Conservation (phyloP, 1,140 invertebrate genomes). For the Drosophila obscura region DNA sequence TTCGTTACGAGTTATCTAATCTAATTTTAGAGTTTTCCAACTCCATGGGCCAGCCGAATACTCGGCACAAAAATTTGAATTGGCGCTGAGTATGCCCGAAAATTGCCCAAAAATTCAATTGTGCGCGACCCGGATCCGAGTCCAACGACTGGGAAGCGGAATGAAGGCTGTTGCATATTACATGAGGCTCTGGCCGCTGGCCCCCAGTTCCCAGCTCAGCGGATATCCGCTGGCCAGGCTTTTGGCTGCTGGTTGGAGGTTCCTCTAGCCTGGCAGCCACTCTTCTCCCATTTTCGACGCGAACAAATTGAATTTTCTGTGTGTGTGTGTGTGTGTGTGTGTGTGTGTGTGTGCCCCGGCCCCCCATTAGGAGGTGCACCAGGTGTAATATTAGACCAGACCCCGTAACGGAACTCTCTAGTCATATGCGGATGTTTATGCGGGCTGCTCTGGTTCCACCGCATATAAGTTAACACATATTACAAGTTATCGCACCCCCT, state of each 20-base stretch:
- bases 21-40: slow-evolving; percentile 47
- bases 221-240: slow-evolving; percentile 59
- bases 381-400: slow-evolving; percentile 29
- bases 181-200: slow-evolving; percentile 32
- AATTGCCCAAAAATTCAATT: slow-evolving; percentile 59
- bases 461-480: too few relatives aligned
- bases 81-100: slow-evolving; percentile 8
- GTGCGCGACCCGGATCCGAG: slow-evolving; percentile 48
- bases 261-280: background rate
- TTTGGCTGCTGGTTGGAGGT: background rate
- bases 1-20: slow-evolving; percentile 58
- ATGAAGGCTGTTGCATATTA: slow-evolving; percentile 65
- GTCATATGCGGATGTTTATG: slow-evolving; percentile 42
- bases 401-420: slow-evolving; percentile 9
- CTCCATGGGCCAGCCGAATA: slow-evolving; percentile 26
- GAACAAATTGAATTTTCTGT: slow-evolving; percentile 65
- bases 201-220: slow-evolving; percentile 40
- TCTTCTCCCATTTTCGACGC: slow-evolving; percentile 14
- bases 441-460: slow-evolving; percentile 18
- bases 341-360: slow-evolving; percentile 23
- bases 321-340: slow-evolving; percentile 14
- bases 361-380: slow-evolving; percentile 41
- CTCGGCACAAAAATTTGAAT: slow-evolving; percentile 37
- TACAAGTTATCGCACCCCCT: too few relatives aligned
- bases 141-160: slow-evolving; percentile 3